Evolutionary conservation across 2,113 vertebrate genomes (phyloP), one percentile per base, ranked within the genome.

Genomic region (Sula dactylatra): DNA sequence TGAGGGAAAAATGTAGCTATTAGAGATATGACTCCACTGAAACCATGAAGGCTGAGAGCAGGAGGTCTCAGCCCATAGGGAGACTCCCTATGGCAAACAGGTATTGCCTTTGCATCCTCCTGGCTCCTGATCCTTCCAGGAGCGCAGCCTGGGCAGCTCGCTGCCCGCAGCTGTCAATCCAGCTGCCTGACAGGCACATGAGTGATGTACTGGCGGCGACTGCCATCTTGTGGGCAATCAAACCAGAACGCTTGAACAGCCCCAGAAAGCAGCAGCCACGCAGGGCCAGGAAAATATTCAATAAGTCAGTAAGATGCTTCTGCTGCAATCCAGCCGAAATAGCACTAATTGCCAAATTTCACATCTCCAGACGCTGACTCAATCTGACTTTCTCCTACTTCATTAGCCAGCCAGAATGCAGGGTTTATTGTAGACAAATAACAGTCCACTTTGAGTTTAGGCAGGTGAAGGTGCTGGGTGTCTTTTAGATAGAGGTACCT

Each of bases 201-300:
- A 36, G 50, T 7, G 55, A 94, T 97, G 87, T 9, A 13, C 96
- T 86, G n/a, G 96, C 9, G 16, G 36, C 89, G 96, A 93, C 96
- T 98, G 98, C 98, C 98, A 98, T 31, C 98, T 90, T 21, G 97
- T 96, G 98, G 96, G 12, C 49, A 12, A n/a, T 5, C 32, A 4
- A 36, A 16, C 71, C 71, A 6, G 16, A 7, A 7, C 2, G 15
- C 74, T 1, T 2, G 6, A 24, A 8, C 44, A 21, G 80, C 84
- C 49, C 20, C 25, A 6, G 4, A 0, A 0, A n/a, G 18, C 24
- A 8, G 54, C 40, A 14, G 7, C 20, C 29, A 8, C 16, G 0
- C 42, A 4, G 47, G n/a, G 64, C 4, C 31, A 4, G 24, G n/a
- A 21, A 16, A 22, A 11, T 3, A 5, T 4, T 13, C 34, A 7